A percentile compares a stretch with the other conserved stretches of the same genome.
These are phyloP conservation scores for Morpho helenor DNA, from an alignment of 2,888 invertebrate genomes.

Conservation along the genomic window DNA sequence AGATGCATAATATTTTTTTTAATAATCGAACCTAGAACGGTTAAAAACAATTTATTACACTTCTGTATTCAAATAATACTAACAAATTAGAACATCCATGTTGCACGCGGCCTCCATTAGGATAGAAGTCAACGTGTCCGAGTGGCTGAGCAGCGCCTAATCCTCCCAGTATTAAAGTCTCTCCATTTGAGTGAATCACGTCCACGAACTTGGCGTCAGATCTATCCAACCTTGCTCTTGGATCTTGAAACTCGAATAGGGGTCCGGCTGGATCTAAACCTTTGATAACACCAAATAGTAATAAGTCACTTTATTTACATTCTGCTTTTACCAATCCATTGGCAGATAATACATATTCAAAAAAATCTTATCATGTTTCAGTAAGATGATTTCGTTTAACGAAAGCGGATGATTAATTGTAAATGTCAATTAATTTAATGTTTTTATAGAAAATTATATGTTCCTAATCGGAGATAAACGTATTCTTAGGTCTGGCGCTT, in stretches of 20 bases:
- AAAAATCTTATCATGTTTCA: background rate
- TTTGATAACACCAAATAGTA: background rate
- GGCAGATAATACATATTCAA: background rate
- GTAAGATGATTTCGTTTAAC: background rate
- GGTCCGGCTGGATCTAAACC: constrained; percentile 95
- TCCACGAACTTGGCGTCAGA: constrained; percentile 93
- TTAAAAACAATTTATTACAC: no score
- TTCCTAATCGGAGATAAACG: no score
- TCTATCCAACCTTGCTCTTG: constrained; percentile 89
- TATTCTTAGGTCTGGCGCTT: no score
- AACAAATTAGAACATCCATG: constrained; percentile 93
- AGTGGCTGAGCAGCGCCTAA: constrained; percentile 94
- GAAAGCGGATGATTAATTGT: background rate
- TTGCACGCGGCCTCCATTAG: constrained; percentile 94
- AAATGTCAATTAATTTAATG: no score
- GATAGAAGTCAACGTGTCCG: constrained; percentile 95
- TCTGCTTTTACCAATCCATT: no score
- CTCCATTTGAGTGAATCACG: constrained; percentile 96
- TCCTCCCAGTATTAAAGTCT: constrained; percentile 93
- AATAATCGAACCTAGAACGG: no score
- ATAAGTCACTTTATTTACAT: no score
- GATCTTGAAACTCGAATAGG: constrained; percentile 93
- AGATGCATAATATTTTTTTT: no score
- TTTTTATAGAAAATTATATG: no score
- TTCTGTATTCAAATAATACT: constrained; percentile 67